Conservation (phyloP, 2,888 invertebrate genomes). For the Aphrophora alni region DNA sequence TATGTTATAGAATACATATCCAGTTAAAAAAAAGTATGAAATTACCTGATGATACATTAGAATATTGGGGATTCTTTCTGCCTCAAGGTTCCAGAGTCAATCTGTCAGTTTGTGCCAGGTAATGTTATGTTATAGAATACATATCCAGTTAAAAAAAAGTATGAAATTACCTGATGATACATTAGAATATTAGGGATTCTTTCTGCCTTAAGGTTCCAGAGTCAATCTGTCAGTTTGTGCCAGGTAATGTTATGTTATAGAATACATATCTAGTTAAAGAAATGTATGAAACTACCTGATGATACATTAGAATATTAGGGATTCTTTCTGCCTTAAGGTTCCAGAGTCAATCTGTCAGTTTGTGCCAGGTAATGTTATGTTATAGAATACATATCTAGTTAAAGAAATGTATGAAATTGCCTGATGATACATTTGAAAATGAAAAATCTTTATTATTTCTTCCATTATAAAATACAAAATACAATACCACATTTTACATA, state of each 20-base stretch:
- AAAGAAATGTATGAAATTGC: slow-evolving; percentile 81
- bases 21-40: slow-evolving; percentile 81
- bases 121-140: slow-evolving; percentile 69
- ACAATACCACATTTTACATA: too few species aligned
- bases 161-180: slow-evolving; percentile 86
- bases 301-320: slow-evolving; percentile 90
- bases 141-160: slow-evolving; percentile 78
- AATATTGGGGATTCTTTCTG: slow-evolving; percentile 89
- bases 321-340: slow-evolving; percentile 80
- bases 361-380: slow-evolving; percentile 75
- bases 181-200: slow-evolving; percentile 89
- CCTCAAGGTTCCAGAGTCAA: slow-evolving; percentile 78
- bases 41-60: slow-evolving; percentile 82
- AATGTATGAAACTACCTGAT: slow-evolving; percentile 82
- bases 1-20: slow-evolving; percentile 77
- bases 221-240: slow-evolving; percentile 82
- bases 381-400: slow-evolving; percentile 76
- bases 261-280: slow-evolving; percentile 78
- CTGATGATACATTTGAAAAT: slow-evolving; percentile 89
- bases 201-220: slow-evolving; percentile 76
- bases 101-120: slow-evolving; percentile 80
- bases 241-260: slow-evolving; percentile 66
- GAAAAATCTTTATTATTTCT: too few species aligned
- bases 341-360: slow-evolving; percentile 76
- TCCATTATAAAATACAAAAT: too few species aligned